Percentiles rank a stretch among this genome's conserved stretches.
phyloP scores from a whole-genome alignment of 2,797 vertebrate species.

The Scarus forsteni region DNA sequence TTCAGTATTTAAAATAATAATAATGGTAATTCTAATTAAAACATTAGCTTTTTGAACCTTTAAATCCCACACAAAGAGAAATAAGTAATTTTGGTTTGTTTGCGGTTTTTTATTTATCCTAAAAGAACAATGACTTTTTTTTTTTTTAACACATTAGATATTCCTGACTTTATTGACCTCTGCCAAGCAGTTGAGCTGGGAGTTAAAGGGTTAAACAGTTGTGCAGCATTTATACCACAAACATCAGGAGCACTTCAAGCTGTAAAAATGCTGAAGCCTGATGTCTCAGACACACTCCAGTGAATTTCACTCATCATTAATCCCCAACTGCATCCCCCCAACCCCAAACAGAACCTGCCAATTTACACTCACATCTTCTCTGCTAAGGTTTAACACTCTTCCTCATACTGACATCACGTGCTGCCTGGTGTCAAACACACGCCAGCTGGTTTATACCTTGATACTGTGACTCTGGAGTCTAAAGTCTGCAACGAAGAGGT shows the following conservation, averaged over 20 bases:
- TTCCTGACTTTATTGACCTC: too few species aligned
- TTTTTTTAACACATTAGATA: too few species aligned
- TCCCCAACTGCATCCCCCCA: not conserved
- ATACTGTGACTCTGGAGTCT: too few species aligned
- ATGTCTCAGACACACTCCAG: conserved; percentile 3
- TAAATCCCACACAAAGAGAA: too few species aligned
- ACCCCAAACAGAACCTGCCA: not conserved
- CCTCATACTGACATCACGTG: conserved; percentile 3
- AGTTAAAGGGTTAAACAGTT: not conserved
- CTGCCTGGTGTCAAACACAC: not conserved
- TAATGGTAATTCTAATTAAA: too few species aligned
- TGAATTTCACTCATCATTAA: conserved; percentile 47
- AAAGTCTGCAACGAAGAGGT: too few species aligned
- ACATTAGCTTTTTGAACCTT: too few species aligned
- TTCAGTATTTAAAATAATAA: too few species aligned
- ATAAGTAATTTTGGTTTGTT: too few species aligned
- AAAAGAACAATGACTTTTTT: too few species aligned
- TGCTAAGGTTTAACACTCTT: conserved; percentile 10
- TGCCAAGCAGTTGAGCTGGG: too few species aligned
- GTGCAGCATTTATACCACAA: conserved; percentile 1
- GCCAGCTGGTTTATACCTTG: not conserved
- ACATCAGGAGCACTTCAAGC: not conserved
- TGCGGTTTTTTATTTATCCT: too few species aligned
- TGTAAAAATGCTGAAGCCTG: not conserved
- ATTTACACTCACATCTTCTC: not conserved